Evolutionary conservation across 2,888 invertebrate genomes (phyloP).

Genomic region (Drosophila anceps): DNA sequence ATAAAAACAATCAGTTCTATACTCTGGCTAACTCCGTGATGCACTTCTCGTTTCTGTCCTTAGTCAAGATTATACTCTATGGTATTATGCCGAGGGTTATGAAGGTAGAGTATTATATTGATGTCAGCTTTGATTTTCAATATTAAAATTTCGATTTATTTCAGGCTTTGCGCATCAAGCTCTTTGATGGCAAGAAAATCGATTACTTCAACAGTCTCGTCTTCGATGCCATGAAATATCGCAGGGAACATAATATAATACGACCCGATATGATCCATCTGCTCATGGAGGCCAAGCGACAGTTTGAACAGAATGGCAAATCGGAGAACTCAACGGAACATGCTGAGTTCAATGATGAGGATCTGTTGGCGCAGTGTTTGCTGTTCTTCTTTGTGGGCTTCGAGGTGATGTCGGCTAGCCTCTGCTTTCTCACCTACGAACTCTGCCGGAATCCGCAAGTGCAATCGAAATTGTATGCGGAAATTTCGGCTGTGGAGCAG

Average conservation of each 20-base stretch:
- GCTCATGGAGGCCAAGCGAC: constrained; percentile 85
- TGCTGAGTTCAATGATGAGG: constrained; percentile 83
- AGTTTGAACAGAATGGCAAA: constrained; percentile 40
- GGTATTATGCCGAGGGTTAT: constrained; percentile 63
- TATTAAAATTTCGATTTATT: not conserved
- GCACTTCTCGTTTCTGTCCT: constrained; percentile 71
- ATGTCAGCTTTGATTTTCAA: not conserved
- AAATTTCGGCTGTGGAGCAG: constrained; percentile 86
- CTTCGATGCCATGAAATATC: constrained; percentile 84
- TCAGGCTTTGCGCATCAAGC: constrained; percentile 61
- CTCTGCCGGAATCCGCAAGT: constrained; percentile 87
- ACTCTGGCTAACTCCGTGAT: constrained; percentile 85
- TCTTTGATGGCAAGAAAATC: constrained; percentile 80
- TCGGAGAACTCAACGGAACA: constrained; percentile 15
- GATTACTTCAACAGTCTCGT: constrained; percentile 85
- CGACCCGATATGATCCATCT: constrained; percentile 87
- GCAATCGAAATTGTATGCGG: constrained; percentile 86
- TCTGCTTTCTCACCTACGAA: constrained; percentile 87
- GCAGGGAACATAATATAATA: constrained; percentile 85
- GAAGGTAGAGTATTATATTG: constrained; percentile 56
- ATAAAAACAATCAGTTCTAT: constrained; percentile 87
- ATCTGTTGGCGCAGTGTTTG: constrained; percentile 87
- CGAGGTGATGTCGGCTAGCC: constrained; percentile 84
- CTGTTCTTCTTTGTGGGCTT: constrained; percentile 87
- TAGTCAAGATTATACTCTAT: constrained; percentile 69